These are phyloP conservation scores for Andrena praecox DNA, from an alignment of 2,888 invertebrate genomes.

Conservation along the genomic window DNA sequence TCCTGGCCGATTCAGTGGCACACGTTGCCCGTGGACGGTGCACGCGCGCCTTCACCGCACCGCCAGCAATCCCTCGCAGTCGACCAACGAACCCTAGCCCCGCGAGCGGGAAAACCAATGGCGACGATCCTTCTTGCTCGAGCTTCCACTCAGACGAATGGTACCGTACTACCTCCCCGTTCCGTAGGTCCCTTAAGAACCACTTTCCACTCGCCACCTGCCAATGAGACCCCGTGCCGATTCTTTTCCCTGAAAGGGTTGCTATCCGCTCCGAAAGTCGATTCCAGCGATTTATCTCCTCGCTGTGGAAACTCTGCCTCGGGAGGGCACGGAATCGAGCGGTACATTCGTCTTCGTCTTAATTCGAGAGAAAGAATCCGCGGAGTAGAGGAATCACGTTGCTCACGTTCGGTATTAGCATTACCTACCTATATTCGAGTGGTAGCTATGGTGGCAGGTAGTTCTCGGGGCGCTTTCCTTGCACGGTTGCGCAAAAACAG, in stretches of 20 bases:
- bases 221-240: slow-evolving; percentile 52
- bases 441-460: slow-evolving; percentile 2
- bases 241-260: slow-evolving; percentile 60
- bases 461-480: slow-evolving; percentile 19
- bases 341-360: slow-evolving; percentile 36
- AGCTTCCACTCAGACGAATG: slow-evolving; percentile 57
- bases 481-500: slow-evolving; percentile 30
- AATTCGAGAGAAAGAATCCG: slow-evolving; percentile 12
- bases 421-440: background rate
- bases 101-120: slow-evolving; percentile 53
- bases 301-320: background rate
- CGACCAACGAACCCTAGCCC: slow-evolving; percentile 29
- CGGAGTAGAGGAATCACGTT: background rate
- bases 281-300: slow-evolving; percentile 43
- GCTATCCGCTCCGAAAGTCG: slow-evolving; percentile 16
- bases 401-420: slow-evolving; percentile 3
- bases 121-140: slow-evolving; percentile 54
- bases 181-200: slow-evolving; percentile 52
- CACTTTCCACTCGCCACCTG: slow-evolving; percentile 53
- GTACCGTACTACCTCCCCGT: slow-evolving; percentile 61
- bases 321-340: background rate
- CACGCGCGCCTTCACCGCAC: slow-evolving; percentile 32
- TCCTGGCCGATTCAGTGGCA: slow-evolving; percentile 26
- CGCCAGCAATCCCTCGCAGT: slow-evolving; percentile 43
- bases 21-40: slow-evolving; percentile 17